phyloP scores from a whole-genome alignment of 2,113 vertebrate genomes.

The Urocynchramus pylzowi region DNA sequence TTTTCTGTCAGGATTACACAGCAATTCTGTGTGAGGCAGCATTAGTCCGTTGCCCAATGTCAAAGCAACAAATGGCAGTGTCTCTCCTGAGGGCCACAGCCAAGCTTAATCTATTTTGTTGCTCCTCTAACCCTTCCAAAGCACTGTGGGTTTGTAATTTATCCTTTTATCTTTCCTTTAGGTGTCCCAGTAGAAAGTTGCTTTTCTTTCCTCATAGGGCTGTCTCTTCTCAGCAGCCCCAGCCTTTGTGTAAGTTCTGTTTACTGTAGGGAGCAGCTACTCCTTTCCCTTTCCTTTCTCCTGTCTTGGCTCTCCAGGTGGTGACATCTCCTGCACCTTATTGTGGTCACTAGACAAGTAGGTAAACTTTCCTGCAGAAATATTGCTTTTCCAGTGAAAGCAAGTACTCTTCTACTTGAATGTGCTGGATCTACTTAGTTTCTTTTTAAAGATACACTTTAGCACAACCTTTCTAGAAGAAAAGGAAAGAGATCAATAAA shows the following conservation, averaged over 20 bases:
- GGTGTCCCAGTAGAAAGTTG: not conserved
- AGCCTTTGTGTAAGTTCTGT: not conserved
- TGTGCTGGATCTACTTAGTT: not conserved
- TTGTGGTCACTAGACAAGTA: not conserved
- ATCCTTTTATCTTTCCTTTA: not conserved
- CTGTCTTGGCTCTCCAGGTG: not conserved
- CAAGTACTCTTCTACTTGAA: not conserved
- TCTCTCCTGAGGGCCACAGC: not conserved
- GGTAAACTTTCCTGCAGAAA: not conserved
- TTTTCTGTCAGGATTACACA: not conserved
- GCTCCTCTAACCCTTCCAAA: not conserved
- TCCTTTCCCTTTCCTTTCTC: not conserved
- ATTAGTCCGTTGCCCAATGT: not conserved
- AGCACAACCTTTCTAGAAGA: not conserved
- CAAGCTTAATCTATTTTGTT: not conserved
- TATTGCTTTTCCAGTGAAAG: not conserved
- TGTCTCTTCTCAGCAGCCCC: not conserved
- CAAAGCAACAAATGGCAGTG: not conserved
- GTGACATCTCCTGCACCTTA: not conserved
- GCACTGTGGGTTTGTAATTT: not conserved
- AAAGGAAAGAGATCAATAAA: not conserved
- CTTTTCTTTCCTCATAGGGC: not conserved
- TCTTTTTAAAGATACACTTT: not conserved
- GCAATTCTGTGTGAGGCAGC: not conserved
- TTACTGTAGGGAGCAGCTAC: not conserved